phyloP scores from a whole-genome alignment of 2,113 vertebrate genomes.

The Scomber japonicus region DNA sequence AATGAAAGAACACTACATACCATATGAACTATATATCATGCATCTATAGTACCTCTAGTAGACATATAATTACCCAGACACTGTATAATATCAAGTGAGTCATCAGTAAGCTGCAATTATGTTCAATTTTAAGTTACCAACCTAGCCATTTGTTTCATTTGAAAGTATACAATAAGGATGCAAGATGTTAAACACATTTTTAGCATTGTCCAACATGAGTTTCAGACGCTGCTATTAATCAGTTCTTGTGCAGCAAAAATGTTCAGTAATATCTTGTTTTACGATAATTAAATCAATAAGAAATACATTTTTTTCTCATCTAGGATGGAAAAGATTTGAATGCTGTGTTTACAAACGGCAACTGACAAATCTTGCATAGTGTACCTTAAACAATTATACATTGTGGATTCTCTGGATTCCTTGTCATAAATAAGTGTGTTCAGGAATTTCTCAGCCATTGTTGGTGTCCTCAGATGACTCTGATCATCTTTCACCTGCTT shows the following conservation, averaged over 20 bases:
- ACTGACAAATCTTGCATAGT: no score
- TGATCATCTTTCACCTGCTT: constrained; percentile 18
- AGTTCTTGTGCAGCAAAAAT: neutral
- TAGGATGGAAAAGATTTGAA: neutral
- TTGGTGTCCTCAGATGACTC: constrained; percentile 45
- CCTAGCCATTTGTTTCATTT: neutral
- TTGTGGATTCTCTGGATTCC: neutral
- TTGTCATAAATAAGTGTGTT: constrained; percentile 5
- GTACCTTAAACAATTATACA: neutral
- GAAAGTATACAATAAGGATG: neutral
- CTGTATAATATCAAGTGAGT: neutral
- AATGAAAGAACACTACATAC: neutral
- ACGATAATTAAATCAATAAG: neutral
- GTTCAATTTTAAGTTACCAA: neutral
- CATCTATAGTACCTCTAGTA: neutral
- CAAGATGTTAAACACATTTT: no score
- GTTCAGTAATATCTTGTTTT: neutral
- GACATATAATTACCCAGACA: neutral
- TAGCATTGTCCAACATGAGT: no score
- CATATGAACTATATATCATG: neutral
- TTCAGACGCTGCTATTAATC: neutral
- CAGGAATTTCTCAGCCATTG: neutral
- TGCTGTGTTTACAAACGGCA: no score
- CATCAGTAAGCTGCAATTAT: neutral
- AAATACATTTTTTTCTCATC: neutral